Evolutionary conservation across 92 coral and sea anemone genomes (phyloP).

Genomic region (Zoanthus sociatus): DNA sequence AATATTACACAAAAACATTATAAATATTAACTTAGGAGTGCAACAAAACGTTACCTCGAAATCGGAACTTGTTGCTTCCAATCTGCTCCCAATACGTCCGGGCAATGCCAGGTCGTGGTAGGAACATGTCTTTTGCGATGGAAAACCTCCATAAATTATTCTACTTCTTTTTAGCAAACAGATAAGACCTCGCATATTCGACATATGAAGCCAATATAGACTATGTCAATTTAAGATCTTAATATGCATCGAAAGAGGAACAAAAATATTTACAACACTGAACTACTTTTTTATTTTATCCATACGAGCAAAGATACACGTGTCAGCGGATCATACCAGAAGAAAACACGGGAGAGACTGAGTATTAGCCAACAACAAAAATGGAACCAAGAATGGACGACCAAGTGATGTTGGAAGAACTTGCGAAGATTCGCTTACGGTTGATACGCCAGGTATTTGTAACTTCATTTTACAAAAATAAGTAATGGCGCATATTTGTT

Average conservation of each 20-base stretch:
- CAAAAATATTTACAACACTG: neutral
- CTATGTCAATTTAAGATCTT: neutral
- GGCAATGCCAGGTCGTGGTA: conserved; percentile 86
- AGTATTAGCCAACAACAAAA: conserved; percentile 32
- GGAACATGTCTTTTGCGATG: conserved; percentile 35
- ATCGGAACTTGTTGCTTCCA: conserved; percentile 72
- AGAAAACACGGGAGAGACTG: neutral
- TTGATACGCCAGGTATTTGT: conserved; percentile 66
- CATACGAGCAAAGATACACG: conserved; percentile 6
- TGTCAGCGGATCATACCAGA: conserved; percentile 31
- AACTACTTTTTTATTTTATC: neutral
- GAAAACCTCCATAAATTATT: conserved; percentile 53
- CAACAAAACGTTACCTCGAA: conserved; percentile 67
- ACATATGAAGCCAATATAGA: neutral
- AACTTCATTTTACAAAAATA: neutral
- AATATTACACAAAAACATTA: too few species aligned
- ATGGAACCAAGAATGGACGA: conserved; percentile 72
- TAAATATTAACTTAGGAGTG: neutral
- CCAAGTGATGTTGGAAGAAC: conserved; percentile 60
- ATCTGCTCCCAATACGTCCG: conserved; percentile 75
- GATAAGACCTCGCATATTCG: conserved; percentile 53
- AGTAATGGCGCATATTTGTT: too few species aligned
- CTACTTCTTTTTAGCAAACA: conserved; percentile 37
- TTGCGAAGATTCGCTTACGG: conserved; percentile 75
- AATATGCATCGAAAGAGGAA: neutral